Evolutionary conservation across 2,797 vertebrate species (phyloP), one percentile per base, ranked within the genome.

Genomic region (Danio kyathit): DNA sequence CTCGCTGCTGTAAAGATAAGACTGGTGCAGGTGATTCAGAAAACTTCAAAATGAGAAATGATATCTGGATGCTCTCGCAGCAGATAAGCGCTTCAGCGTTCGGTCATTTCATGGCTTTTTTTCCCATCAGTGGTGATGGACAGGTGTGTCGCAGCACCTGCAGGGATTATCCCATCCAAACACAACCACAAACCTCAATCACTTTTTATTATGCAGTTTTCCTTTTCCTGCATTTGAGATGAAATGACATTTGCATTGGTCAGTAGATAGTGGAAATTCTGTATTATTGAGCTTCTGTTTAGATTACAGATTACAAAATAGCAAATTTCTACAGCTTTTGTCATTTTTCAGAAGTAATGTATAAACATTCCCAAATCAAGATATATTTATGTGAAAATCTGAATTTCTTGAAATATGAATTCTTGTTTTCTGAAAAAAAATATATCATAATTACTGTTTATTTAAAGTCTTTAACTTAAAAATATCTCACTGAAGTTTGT

Each of bases 11-110:
- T 70, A 63, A 73, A 84, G 86, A 85, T 85, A 84, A 82, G 80
- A 69, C 57, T 73, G 52, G 74, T 70, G 79, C 21, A 51, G 79
- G 72, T 70, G 81, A 86, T 64, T 85, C 73, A 66, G 29, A 80
- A 51, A 66, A 51, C 72, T 65, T 79, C 69, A 54, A 80, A 87
- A 87, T 87, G 78, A 85, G 83, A 86, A 87, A 83, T 66, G 19
- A 77, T 77, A 88, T 83, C 84, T 74, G 56, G 75, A 79, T 74
- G 51, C 44, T 79, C 61, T 69, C 69, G 69, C 12, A 10, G 66
- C 48, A 71, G 79, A 82, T 80, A 82, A 86, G 79, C 74, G 19
- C 14, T 76, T 76, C 41, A 69, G 77, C 61, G 51, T 73, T 87
- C 59, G 80, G 69, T 49, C 74, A 78, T 74, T 80, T 81, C 72